Conservation (phyloP, 2,888 invertebrate species). For the Drosophila anomelani region DNA sequence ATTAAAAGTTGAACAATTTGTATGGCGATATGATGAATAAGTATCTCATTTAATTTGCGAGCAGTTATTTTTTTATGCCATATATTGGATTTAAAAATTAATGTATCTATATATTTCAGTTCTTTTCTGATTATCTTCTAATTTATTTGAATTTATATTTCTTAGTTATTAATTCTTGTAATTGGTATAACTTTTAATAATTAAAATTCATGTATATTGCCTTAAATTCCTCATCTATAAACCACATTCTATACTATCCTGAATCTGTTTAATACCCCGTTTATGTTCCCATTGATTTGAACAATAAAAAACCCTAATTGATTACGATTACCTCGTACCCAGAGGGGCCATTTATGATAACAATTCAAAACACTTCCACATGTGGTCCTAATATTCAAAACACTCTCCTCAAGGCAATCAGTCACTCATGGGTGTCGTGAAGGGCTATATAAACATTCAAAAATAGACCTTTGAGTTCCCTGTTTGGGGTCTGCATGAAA, state of each 20-base stretch:
- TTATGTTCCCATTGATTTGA: background rate
- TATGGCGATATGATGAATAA: constrained; percentile 11
- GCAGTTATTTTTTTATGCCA: background rate
- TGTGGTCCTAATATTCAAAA: constrained; percentile 28
- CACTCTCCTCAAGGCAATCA: constrained; percentile 15
- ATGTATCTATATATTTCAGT: background rate
- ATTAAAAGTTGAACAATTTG: constrained; percentile 51
- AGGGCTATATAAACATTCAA: constrained; percentile 18
- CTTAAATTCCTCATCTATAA: too few species aligned
- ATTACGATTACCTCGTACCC: background rate
- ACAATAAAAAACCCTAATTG: background rate
- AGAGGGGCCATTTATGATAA: background rate
- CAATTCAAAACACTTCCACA: constrained; percentile 1
- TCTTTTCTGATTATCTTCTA: too few species aligned
- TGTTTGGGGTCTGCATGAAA: constrained; percentile 25
- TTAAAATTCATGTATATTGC: too few species aligned
- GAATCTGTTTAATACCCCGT: too few species aligned
- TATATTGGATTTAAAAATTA: background rate
- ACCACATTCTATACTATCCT: too few species aligned
- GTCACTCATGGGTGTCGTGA: background rate
- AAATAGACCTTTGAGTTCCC: constrained; percentile 17
- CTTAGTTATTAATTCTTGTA: background rate
- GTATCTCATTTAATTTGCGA: background rate
- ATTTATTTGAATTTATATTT: background rate
- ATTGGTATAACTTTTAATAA: background rate